Evolutionary conservation across 2,888 invertebrate species (phyloP).

Genomic region (Acanthoscelides obtectus): DNA sequence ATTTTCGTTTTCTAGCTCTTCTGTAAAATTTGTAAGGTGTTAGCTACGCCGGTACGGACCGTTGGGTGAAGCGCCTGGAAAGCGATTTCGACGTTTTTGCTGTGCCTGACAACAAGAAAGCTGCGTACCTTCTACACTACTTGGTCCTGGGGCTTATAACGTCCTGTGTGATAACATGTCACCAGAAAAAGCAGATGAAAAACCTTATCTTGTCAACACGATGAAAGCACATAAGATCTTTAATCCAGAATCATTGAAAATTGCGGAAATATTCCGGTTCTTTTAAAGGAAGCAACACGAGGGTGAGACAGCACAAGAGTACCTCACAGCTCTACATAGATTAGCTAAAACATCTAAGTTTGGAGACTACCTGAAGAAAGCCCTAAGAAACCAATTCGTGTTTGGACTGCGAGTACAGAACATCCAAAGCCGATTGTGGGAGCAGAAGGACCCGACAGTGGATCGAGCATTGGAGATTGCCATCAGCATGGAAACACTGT

Average conservation of each 20-base stretch:
- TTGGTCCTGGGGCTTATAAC: too few species aligned
- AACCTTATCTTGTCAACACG: conserved; percentile 4
- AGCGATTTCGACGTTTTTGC: too few species aligned
- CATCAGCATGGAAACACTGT: conserved; percentile 23
- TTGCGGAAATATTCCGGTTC: conserved; percentile 28
- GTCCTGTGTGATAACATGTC: too few species aligned
- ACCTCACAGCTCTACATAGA: conserved; percentile 21
- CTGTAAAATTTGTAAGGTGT: too few species aligned
- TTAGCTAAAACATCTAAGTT: conserved; percentile 25
- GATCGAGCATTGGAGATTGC: conserved; percentile 26
- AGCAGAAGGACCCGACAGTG: conserved; percentile 23
- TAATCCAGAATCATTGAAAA: conserved; percentile 21
- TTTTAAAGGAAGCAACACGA: conserved; percentile 25
- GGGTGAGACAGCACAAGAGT: conserved; percentile 25
- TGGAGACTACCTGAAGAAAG: conserved; percentile 27
- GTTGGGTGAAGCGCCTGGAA: too few species aligned
- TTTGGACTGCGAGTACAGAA: conserved; percentile 23
- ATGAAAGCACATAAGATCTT: conserved; percentile 15
- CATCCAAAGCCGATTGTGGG: conserved; percentile 29
- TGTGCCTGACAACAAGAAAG: too few species aligned
- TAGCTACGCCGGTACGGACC: too few species aligned
- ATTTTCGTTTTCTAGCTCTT: too few species aligned
- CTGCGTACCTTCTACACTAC: too few species aligned
- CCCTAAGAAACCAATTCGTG: conserved; percentile 29
- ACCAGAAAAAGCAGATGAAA: too few species aligned